Base-by-base conservation (phyloP, 2,888 invertebrate species). In the Zootermopsis nevadensis region DNA sequence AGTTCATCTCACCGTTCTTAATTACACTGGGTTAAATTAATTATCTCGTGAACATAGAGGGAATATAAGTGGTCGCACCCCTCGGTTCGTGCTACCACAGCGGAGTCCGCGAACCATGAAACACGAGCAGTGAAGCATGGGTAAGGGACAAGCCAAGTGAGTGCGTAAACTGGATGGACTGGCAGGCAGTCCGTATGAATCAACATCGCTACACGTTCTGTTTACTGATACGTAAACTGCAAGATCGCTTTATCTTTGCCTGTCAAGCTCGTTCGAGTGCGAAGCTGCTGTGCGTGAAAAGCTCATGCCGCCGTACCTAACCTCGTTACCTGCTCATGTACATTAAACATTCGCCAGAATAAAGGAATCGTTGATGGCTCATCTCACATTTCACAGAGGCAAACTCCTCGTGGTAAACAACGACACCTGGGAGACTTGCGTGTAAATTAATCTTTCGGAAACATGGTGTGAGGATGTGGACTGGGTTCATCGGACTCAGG, bases 151-250 rank as follows among this genome's bases (percentile, higher is more conserved):
- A 60, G 27, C 33, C 69, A 69, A 69, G 69, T 69, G 69, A 69
- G 69, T 33, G 66, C n/a, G 66, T 66, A 27, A 66, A 27, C 66
- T n/a, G 27, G 27, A 66, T 15, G 69, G 69, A 69, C 19, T 6
- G 69, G 33, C 69, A 69, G 69, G 33, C 69, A 69, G 69, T 69
- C 33, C 33, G 69, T 69, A 69, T 69, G 33, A 69, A 69, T 69
- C 69, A 60, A 60, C 60, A 60, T 60, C 27, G n/a, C n/a, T n/a
- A 27, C 60, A 33, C 27, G 69, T 69, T 33, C 19, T 69, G 69
- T 69, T 69, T 69, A 69, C 69, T 69, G 69, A 69, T 33, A 69
- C 69, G 60, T 27, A 27, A 60, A 27, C 60, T 60, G 60, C 60
- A 60, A 2, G 60, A 69, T 69, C 69, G 69, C 33, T 69, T 69